Evolutionary conservation across 2,888 invertebrate species (phyloP), one percentile per base, ranked within the genome.

Genomic region (Laspeyria flexula): DNA sequence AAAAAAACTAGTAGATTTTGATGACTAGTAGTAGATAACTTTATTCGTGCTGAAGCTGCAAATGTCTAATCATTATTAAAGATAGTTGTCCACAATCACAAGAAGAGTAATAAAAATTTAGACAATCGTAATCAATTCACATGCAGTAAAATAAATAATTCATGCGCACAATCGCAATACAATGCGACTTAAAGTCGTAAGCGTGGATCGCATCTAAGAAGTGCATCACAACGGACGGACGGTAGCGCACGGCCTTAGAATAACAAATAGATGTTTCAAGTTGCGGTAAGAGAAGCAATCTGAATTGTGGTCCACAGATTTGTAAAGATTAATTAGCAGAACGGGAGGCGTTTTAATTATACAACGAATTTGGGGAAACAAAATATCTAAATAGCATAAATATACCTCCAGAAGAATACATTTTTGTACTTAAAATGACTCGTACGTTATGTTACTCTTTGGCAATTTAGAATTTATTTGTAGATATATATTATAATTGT

Each of bases 251-350:
- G 81, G 61, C 59, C 57, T 71, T 66, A 73, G 88, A 87, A 88
- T 88, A 85, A 79, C 77, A 87, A 88, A 81, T 71, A 75, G 65
- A 63, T 69, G 64, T 56, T 44, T 23, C 44, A 51, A 44, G 50
- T 65, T 67, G 60, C 65, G 63, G 65, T 56, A 55, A 69, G 79
- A 73, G 83, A 75, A 61, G 82, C 79, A 86, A 88, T 87, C 87
- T 83, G 76, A 75, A 73, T 47, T 66, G 71, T 49, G 67, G 71
- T 59, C 47, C 37, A 74, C 76, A 42, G 75, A 85, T 84, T 83
- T 83, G 85, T 81, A 81, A 78, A 75, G 83, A 82, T 87, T 86
- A 86, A 88, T 88, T 86, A 85, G 81, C 70, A 72, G 68, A 75
- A 74, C 57, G 55, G 48, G 37, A 33, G 27, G 47, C 40, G 40